Evolutionary conservation across 2,113 vertebrate genomes (phyloP).

Genomic region (Anser brachyrhynchus): DNA sequence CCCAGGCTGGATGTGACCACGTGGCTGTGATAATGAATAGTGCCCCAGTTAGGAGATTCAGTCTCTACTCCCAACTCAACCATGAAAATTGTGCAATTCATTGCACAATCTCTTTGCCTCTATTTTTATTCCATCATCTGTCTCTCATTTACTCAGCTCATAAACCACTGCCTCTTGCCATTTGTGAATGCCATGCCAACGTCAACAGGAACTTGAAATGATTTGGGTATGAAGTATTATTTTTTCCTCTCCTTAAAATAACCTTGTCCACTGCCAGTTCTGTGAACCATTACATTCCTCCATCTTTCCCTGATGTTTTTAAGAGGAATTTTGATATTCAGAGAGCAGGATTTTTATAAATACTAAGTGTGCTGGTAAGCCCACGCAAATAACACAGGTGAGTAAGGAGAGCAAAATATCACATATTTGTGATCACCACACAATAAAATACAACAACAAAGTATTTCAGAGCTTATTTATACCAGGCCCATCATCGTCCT

Average conservation of each 20-base stretch:
- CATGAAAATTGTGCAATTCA: constrained; percentile 43
- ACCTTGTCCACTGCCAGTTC: not conserved
- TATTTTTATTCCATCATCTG: constrained; percentile 56
- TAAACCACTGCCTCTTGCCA: constrained; percentile 3
- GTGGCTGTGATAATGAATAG: not conserved
- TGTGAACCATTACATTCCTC: not conserved
- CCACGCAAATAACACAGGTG: not conserved
- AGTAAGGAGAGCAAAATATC: not conserved
- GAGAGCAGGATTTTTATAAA: not conserved
- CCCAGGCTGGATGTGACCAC: not conserved
- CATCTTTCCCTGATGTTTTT: not conserved
- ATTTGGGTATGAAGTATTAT: not conserved
- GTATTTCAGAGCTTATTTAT: not conserved
- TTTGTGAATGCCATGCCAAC: constrained; percentile 11
- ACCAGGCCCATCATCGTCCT: fast-evolving
- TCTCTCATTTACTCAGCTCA: constrained; percentile 39
- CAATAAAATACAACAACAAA: not conserved
- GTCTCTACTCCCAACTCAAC: not conserved
- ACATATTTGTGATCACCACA: not conserved
- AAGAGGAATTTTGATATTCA: not conserved
- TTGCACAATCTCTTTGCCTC: constrained; percentile 6
- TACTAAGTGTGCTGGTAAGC: not conserved
- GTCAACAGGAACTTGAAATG: constrained; percentile 30
- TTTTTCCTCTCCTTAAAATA: not conserved
- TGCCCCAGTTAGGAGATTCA: not conserved